Percentiles rank a stretch among this genome's conserved stretches.
Evolutionary conservation across 1,140 invertebrate genomes (phyloP).

Genomic region (Aphelinus certus): DNA sequence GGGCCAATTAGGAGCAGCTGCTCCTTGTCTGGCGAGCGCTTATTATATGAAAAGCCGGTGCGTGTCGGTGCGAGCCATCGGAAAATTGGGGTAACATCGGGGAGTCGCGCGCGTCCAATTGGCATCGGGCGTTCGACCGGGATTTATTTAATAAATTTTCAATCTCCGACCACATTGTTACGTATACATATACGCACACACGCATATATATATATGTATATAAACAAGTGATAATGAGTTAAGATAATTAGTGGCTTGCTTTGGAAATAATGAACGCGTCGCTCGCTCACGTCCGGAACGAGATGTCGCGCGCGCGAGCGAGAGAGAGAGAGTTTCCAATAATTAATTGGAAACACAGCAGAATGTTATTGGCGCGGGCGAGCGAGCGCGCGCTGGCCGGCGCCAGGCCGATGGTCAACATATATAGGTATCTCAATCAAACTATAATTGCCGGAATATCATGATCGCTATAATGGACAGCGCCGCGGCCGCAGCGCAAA

Average conservation of each 20-base stretch:
- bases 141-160: constrained; percentile 36
- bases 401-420: constrained; percentile 15
- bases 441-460: constrained; percentile 39
- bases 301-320: background rate
- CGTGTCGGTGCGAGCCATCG: too few relatives aligned
- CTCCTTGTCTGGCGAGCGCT: too few relatives aligned
- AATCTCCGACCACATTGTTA: constrained; percentile 1
- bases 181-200: too few relatives aligned
- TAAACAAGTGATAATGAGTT: constrained; percentile 41
- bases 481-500: constrained; percentile 17
- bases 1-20: too few relatives aligned
- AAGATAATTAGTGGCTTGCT: constrained; percentile 41
- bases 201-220: background rate
- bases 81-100: too few relatives aligned
- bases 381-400: background rate
- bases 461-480: constrained; percentile 38
- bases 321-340: constrained; percentile 29
- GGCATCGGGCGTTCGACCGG: background rate
- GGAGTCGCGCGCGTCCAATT: too few relatives aligned
- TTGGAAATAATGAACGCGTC: constrained; percentile 31
- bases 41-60: too few relatives aligned
- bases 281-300: background rate
- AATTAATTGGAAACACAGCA: constrained; percentile 41
- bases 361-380: constrained; percentile 16
- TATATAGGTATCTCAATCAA: constrained; percentile 35